phyloP scores from a whole-genome alignment of 2,113 vertebrate genomes.

The Mormoops blainvillei region DNA sequence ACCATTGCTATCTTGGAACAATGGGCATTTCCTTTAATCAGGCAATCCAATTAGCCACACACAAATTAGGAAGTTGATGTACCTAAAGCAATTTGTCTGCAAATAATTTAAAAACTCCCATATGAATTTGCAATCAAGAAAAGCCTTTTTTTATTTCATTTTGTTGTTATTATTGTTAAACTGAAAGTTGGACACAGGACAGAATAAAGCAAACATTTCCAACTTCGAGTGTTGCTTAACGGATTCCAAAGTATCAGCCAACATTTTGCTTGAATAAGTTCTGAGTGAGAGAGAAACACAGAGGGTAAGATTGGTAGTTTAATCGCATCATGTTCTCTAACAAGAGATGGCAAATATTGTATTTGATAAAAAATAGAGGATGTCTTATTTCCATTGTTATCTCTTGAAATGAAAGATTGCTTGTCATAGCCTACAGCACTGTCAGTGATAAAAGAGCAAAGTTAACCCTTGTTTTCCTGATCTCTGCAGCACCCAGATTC shows the following conservation, averaged over 20 bases:
- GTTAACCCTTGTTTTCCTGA: conserved; percentile 40
- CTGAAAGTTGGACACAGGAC: conserved; percentile 53
- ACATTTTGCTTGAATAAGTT: conserved; percentile 52
- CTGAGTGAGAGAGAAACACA: conserved; percentile 25
- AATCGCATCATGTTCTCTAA: conserved; percentile 64
- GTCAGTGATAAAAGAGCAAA: conserved; percentile 53
- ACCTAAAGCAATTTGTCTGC: conserved; percentile 63
- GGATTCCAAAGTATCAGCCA: conserved; percentile 56
- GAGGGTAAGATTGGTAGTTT: conserved; percentile 58
- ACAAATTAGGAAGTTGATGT: conserved; percentile 52
- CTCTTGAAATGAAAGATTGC: conserved; percentile 45
- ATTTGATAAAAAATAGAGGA: conserved; percentile 56
- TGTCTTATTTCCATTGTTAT: conserved; percentile 69
- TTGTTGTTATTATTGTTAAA: neutral
- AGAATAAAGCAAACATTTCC: conserved; percentile 62
- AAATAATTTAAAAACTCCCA: conserved; percentile 69
- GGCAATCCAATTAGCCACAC: conserved; percentile 67
- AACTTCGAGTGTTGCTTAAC: neutral
- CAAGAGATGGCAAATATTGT: conserved; percentile 63
- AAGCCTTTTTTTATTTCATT: conserved; percentile 38
- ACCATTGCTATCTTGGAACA: conserved; percentile 48
- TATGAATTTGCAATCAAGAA: conserved; percentile 73
- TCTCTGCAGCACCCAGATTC: conserved; percentile 21
- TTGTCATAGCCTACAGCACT: conserved; percentile 58
- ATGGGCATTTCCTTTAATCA: conserved; percentile 63